phyloP scores from a whole-genome alignment of 2,797 vertebrate species.

The Gambelia wislizenii region DNA sequence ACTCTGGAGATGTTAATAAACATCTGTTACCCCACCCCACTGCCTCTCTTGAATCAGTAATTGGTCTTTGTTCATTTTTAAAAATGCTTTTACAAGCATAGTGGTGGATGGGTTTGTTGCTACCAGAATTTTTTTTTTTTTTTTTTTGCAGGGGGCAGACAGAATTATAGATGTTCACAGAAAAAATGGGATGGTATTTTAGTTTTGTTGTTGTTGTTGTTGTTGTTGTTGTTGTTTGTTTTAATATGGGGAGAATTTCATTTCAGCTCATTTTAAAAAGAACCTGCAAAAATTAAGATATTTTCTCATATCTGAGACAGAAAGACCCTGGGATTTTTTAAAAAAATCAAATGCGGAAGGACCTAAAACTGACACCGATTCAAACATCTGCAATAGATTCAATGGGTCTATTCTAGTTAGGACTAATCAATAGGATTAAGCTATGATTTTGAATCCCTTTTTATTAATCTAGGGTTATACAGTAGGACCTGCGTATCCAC shows the following conservation, averaged over 20 bases:
- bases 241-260: too few species aligned
- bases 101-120: neutral
- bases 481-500: too few species aligned
- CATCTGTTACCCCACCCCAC: neutral
- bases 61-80: neutral
- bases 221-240: neutral
- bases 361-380: neutral
- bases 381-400: neutral
- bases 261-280: neutral
- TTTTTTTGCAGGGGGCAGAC: neutral
- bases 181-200: neutral
- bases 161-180: neutral
- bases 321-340: neutral
- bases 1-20: neutral
- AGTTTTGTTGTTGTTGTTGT: too few species aligned
- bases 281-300: neutral
- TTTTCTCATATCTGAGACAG: neutral
- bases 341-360: neutral
- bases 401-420: too few species aligned
- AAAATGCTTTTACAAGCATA: neutral
- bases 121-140: neutral
- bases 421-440: too few species aligned
- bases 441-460: too few species aligned
- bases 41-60: conserved; percentile 42
- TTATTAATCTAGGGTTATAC: too few species aligned